These are phyloP conservation scores for Pheosia gnoma DNA, from an alignment of 2,888 invertebrate species.

Conservation along the genomic window DNA sequence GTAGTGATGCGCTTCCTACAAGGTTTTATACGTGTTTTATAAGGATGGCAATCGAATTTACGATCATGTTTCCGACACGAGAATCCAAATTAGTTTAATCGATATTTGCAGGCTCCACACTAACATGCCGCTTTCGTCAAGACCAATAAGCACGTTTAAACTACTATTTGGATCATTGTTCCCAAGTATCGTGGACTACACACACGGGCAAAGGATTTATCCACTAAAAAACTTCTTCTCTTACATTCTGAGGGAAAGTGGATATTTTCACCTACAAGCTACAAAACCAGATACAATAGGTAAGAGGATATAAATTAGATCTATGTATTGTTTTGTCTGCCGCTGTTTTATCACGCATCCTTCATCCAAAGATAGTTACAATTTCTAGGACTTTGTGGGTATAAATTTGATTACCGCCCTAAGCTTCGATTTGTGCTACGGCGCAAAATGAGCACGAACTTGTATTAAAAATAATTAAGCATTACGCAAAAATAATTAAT, in stretches of 20 bases:
- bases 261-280: constrained; percentile 90
- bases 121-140: constrained; percentile 85
- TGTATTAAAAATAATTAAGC: too few relatives aligned
- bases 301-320: constrained; percentile 51
- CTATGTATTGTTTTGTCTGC: background rate
- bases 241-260: constrained; percentile 76
- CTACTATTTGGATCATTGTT: constrained; percentile 75
- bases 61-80: background rate
- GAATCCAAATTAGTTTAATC: background rate
- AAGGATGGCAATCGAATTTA: background rate
- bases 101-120: constrained; percentile 84
- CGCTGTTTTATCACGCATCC: too few relatives aligned
- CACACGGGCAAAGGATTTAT: constrained; percentile 74
- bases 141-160: constrained; percentile 59
- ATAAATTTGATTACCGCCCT: too few relatives aligned
- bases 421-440: too few relatives aligned
- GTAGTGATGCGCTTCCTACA: too few relatives aligned
- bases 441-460: too few relatives aligned
- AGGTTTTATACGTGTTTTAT: too few relatives aligned
- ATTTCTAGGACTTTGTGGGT: too few relatives aligned
- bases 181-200: constrained; percentile 75
- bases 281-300: constrained; percentile 94
- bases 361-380: too few relatives aligned
- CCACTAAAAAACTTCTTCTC: constrained; percentile 67
- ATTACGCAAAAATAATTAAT: too few relatives aligned